These are phyloP conservation scores for Podabrus alpinus DNA, from an alignment of 2,888 invertebrate genomes.

Conservation along the genomic window DNA sequence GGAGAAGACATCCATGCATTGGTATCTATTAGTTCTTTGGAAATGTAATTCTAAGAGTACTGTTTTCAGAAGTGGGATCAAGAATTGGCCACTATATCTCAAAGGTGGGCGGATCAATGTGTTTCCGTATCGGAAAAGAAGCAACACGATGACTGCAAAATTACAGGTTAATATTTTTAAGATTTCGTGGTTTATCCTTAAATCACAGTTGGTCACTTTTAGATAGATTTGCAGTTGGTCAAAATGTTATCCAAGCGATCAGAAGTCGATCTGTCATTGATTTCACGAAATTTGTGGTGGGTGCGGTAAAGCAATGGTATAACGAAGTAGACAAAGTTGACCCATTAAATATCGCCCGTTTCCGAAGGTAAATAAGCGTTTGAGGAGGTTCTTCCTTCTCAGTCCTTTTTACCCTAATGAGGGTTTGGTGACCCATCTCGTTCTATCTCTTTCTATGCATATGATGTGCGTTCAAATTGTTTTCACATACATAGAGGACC, in stretches of 20 bases:
- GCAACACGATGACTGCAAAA: conserved; percentile 10
- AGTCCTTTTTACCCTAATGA: no score
- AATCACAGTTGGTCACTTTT: not conserved
- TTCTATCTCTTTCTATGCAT: no score
- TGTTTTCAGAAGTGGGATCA: conserved; percentile 11
- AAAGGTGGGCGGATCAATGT: conserved; percentile 19
- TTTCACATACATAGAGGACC: no score
- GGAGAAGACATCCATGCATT: conserved; percentile 1
- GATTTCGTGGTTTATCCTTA: not conserved
- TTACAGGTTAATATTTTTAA: not conserved
- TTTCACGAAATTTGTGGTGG: not conserved
- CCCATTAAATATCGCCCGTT: not conserved
- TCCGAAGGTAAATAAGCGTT: not conserved
- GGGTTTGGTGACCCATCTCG: no score
- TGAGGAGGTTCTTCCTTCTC: no score
- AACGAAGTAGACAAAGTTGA: not conserved
- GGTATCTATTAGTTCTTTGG: not conserved
- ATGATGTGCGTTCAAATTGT: no score
- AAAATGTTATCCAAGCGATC: conserved; percentile 1
- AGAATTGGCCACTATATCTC: conserved; percentile 11
- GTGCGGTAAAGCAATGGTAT: conserved; percentile 1
- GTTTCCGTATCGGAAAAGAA: not conserved
- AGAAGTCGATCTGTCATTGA: not conserved
- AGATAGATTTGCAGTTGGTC: conserved; percentile 13
- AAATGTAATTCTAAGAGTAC: not conserved